Evolutionary conservation across 2,113 vertebrate genomes (phyloP).

Genomic region (Tachycineta bicolor): DNA sequence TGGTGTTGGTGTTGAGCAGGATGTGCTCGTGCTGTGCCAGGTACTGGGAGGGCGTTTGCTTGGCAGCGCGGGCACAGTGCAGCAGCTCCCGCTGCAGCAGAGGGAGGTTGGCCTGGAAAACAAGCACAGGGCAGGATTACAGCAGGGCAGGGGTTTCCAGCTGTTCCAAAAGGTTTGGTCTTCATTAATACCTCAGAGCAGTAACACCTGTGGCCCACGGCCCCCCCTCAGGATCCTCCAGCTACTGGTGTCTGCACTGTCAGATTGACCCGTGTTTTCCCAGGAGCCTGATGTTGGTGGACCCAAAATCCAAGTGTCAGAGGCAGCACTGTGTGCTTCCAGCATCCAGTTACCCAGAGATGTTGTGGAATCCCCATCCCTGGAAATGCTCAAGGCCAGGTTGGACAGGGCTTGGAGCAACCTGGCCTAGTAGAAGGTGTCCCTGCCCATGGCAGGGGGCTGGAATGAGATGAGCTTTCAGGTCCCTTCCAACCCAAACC

Average conservation of each 20-base stretch:
- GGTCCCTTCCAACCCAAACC: background rate
- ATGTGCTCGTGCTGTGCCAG: slow-evolving; percentile 97
- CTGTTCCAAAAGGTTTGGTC: background rate
- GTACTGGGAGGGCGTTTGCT: slow-evolving; percentile 98
- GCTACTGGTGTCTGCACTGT: background rate
- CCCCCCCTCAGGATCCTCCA: background rate
- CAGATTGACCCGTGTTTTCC: background rate
- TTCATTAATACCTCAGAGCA: background rate
- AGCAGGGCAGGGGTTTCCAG: background rate
- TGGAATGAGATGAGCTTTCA: background rate
- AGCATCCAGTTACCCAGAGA: background rate
- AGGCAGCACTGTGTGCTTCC: background rate
- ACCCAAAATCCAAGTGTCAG: background rate
- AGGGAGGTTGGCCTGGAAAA: slow-evolving; percentile 91
- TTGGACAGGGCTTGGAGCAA: background rate
- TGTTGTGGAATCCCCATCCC: background rate
- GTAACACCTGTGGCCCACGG: background rate
- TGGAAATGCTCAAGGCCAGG: background rate
- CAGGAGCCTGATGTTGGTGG: background rate
- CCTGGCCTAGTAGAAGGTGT: background rate
- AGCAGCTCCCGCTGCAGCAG: slow-evolving; percentile 95
- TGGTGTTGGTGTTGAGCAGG: slow-evolving; percentile 90
- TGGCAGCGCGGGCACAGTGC: slow-evolving; percentile 95
- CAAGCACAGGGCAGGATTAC: background rate
- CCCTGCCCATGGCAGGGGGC: background rate